Evolutionary conservation across 2,797 vertebrate species (phyloP).

Genomic region (Gymnoscopelus braueri): DNA sequence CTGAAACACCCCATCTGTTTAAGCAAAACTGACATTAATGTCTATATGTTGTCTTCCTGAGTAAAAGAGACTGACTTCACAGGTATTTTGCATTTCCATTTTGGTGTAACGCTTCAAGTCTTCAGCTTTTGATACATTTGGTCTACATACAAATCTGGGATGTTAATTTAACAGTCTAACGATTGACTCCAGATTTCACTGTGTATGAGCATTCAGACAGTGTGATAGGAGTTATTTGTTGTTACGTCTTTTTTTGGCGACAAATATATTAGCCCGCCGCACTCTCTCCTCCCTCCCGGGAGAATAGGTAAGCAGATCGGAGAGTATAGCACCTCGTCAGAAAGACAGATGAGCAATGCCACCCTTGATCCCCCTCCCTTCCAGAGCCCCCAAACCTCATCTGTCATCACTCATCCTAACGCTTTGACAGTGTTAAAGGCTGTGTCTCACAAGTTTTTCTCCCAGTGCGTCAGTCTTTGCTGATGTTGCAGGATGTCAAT

Average conservation of each 20-base stretch:
- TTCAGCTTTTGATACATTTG: neutral
- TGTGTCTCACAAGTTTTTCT: constrained; percentile 47
- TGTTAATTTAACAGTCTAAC: no score
- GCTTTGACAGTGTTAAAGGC: constrained; percentile 40
- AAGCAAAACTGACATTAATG: neutral
- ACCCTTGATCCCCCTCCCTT: constrained; percentile 25
- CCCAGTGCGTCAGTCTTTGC: constrained; percentile 35
- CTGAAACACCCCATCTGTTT: neutral
- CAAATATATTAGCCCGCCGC: constrained; percentile 36
- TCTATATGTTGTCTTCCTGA: no score
- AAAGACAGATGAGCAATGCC: constrained; percentile 61
- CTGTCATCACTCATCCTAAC: constrained; percentile 50
- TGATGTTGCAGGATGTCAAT: constrained; percentile 63
- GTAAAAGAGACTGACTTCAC: neutral
- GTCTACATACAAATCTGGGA: neutral
- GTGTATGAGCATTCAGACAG: constrained; percentile 17
- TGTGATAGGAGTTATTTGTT: constrained; percentile 46
- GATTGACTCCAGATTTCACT: no score
- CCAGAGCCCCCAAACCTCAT: constrained; percentile 51
- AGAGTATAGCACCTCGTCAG: constrained; percentile 44
- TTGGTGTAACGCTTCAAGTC: neutral
- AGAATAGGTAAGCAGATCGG: constrained; percentile 48
- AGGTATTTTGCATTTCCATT: neutral
- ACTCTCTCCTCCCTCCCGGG: constrained; percentile 5
- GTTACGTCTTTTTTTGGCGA: constrained; percentile 37